phyloP scores from a whole-genome alignment of 2,113 vertebrate species.

The Casuarius casuarius region DNA sequence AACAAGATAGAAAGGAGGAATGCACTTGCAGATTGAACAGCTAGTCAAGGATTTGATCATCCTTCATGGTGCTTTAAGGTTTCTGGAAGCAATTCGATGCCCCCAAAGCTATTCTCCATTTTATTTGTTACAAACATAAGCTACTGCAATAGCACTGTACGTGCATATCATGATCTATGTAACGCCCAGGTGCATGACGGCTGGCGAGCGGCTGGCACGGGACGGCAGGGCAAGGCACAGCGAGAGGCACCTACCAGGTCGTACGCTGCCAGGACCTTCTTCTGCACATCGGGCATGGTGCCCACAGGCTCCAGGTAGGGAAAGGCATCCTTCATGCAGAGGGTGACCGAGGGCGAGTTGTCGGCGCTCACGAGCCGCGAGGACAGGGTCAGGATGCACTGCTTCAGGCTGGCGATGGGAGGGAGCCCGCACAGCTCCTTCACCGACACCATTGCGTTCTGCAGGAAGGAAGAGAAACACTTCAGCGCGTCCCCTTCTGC shows the following conservation, averaged over 20 bases:
- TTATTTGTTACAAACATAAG: not conserved
- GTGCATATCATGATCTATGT: accelerated
- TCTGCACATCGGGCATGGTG: constrained; percentile 84
- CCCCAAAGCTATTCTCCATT: not conserved
- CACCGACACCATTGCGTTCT: constrained; percentile 90
- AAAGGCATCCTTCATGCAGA: constrained; percentile 88
- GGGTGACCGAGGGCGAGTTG: constrained; percentile 81
- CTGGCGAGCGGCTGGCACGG: not conserved
- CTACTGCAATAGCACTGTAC: not conserved
- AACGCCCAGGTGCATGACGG: not conserved
- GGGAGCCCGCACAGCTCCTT: constrained; percentile 98
- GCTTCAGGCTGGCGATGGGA: constrained; percentile 92
- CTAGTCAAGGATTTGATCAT: not conserved
- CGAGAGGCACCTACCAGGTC: constrained; percentile 82
- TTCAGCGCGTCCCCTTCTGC: not conserved
- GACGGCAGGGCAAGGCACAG: accelerated
- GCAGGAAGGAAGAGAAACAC: not conserved
- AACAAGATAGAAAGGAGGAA: accelerated
- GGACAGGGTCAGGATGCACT: constrained; percentile 94
- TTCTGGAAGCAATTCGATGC: not conserved
- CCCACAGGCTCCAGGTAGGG: constrained; percentile 89
- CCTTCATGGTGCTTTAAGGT: not conserved
- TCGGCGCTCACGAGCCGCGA: constrained; percentile 86
- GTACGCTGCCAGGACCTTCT: constrained; percentile 89
- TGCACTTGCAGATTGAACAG: not conserved